Evolutionary conservation across 1,140 invertebrate genomes (phyloP).

Genomic region (Philopotamus ludificatus): DNA sequence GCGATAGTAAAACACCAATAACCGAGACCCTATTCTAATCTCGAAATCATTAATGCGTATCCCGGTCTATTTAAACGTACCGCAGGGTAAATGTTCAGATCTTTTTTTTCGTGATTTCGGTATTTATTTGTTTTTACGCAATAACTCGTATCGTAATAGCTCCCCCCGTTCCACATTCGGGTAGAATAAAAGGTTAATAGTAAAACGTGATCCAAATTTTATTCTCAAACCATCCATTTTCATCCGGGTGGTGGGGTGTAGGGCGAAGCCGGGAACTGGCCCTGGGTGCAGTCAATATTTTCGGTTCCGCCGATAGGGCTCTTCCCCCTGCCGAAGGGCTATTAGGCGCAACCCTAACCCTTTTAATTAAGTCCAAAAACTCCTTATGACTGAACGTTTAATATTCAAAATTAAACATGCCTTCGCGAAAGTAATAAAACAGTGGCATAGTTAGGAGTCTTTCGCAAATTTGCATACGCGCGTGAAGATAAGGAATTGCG

Average conservation of each 20-base stretch:
- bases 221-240: slow-evolving; percentile 8
- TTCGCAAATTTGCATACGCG: slow-evolving; percentile 42
- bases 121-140: neutral
- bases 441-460: slow-evolving; percentile 41
- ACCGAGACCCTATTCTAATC: no score
- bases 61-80: no score
- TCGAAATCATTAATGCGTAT: no score
- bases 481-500: slow-evolving; percentile 35
- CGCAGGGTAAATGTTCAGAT: no score
- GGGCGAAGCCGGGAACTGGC: neutral
- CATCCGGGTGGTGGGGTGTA: neutral
- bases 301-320: slow-evolving; percentile 16
- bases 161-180: neutral
- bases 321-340: slow-evolving; percentile 3
- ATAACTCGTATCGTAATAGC: slow-evolving; percentile 6
- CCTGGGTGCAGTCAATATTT: slow-evolving; percentile 31
- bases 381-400: slow-evolving; percentile 40
- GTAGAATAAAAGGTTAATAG: slow-evolving; percentile 13
- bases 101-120: neutral
- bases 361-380: slow-evolving; percentile 43
- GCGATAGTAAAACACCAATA: no score
- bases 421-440: slow-evolving; percentile 42
- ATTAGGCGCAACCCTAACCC: slow-evolving; percentile 32
- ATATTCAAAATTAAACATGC: slow-evolving; percentile 43
- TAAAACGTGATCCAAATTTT: slow-evolving; percentile 25